These are phyloP conservation scores for Astreopora myriophthalma DNA, from an alignment of 64 coral and sea anemone genomes.

Conservation along the genomic window DNA sequence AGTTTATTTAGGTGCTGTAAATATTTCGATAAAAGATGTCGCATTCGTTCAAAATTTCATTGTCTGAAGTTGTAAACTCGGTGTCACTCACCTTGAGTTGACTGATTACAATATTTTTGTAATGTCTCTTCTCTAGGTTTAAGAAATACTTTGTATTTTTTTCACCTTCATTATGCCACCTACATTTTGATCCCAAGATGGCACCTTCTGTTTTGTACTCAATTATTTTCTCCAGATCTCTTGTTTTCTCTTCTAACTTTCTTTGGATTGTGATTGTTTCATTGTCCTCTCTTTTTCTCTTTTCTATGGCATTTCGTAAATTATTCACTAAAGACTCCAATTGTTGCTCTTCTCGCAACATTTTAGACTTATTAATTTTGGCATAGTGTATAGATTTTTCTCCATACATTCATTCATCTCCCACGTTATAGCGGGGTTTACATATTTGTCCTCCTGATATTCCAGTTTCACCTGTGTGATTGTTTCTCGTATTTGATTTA, in stretches of 20 bases:
- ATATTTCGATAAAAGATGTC: background rate
- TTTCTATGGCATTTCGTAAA: too few relatives aligned
- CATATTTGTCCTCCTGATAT: too few relatives aligned
- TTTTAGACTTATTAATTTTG: too few relatives aligned
- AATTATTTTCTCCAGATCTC: too few relatives aligned
- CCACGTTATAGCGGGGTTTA: too few relatives aligned
- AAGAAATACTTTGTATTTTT: background rate
- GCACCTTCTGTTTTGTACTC: conserved; percentile 1
- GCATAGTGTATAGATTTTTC: too few relatives aligned
- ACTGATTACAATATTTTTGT: background rate
- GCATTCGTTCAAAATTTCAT: background rate
- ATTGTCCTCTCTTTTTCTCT: background rate
- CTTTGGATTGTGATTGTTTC: background rate
- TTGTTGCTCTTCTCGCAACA: too few relatives aligned
- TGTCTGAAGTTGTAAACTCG: background rate
- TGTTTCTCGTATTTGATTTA: too few relatives aligned
- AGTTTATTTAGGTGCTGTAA: background rate
- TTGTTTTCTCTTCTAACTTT: background rate
- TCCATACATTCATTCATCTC: too few relatives aligned
- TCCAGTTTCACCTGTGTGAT: too few relatives aligned
- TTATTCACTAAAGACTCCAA: too few relatives aligned
- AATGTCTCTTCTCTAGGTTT: background rate
- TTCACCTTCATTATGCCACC: conserved; percentile 45
- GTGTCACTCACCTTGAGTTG: background rate
- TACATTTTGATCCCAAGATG: conserved; percentile 26